These are phyloP conservation scores for Norana najaformis DNA, from an alignment of 2,888 invertebrate genomes.

Conservation along the genomic window DNA sequence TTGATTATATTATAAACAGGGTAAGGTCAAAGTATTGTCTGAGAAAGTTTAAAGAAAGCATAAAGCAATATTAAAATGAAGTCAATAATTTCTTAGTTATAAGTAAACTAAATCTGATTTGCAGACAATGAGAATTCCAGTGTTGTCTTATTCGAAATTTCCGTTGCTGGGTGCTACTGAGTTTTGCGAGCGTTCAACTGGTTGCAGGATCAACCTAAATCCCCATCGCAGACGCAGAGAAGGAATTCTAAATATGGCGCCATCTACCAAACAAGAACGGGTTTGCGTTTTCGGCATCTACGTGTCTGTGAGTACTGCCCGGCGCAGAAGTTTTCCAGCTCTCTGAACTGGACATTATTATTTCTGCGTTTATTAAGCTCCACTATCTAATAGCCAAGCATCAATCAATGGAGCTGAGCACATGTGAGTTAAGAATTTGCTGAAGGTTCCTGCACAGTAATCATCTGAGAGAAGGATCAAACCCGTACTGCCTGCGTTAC, in stretches of 20 bases:
- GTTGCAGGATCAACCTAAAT: not conserved
- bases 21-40: not conserved
- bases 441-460: too few relatives aligned
- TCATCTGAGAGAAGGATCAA: too few relatives aligned
- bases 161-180: too few relatives aligned
- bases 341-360: not conserved
- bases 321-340: not conserved
- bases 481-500: too few relatives aligned
- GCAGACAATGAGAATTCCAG: not conserved
- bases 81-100: not conserved
- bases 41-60: not conserved
- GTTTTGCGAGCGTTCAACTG: too few relatives aligned
- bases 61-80: not conserved
- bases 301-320: not conserved
- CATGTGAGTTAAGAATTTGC: too few relatives aligned
- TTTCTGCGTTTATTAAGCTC: too few relatives aligned
- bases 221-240: not conserved
- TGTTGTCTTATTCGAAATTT: too few relatives aligned
- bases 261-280: too few relatives aligned
- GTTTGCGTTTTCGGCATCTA: too few relatives aligned
- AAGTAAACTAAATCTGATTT: not conserved
- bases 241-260: not conserved
- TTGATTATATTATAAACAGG: not conserved
- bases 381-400: too few relatives aligned
- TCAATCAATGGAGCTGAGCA: too few relatives aligned